These are phyloP conservation scores for Phengaris arion DNA, from an alignment of 2,888 invertebrate genomes.

Conservation along the genomic window DNA sequence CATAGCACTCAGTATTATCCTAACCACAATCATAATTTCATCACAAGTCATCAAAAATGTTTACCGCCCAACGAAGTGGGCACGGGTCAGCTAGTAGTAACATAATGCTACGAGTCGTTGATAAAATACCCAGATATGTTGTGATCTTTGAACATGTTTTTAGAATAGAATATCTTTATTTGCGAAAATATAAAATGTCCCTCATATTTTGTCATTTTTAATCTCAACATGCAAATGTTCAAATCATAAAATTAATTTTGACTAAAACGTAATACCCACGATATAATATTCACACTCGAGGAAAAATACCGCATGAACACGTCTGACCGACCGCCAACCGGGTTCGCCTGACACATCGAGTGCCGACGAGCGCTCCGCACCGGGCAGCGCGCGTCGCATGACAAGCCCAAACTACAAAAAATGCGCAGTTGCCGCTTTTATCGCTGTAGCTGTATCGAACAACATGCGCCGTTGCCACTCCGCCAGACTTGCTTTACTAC, in stretches of 20 bases:
- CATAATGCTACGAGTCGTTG: too few species aligned
- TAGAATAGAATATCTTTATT: too few species aligned
- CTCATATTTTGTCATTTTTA: too few species aligned
- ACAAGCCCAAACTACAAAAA: conserved; percentile 53
- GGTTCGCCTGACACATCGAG: conserved; percentile 30
- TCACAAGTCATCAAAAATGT: too few species aligned
- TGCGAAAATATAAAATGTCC: too few species aligned
- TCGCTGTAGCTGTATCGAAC: conserved; percentile 45
- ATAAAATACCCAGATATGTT: too few species aligned
- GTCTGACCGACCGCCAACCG: conserved; percentile 32
- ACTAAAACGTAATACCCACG: background rate
- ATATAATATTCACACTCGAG: conserved; percentile 20
- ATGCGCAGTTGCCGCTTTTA: conserved; percentile 56
- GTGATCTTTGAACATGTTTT: too few species aligned
- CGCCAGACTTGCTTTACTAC: conserved; percentile 49
- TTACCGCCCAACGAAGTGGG: too few species aligned
- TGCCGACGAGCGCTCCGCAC: conserved; percentile 32
- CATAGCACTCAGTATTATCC: too few species aligned
- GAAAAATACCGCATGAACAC: conserved; percentile 33
- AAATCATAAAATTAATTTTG: background rate
- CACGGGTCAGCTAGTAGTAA: too few species aligned
- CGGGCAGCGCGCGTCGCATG: conserved; percentile 48
- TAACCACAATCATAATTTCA: too few species aligned
- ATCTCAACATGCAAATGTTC: too few species aligned
- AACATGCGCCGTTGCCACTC: conserved; percentile 60